These are phyloP conservation scores for Sebastes itinus DNA, from an alignment of 2,797 vertebrate species.

Conservation along the genomic window DNA sequence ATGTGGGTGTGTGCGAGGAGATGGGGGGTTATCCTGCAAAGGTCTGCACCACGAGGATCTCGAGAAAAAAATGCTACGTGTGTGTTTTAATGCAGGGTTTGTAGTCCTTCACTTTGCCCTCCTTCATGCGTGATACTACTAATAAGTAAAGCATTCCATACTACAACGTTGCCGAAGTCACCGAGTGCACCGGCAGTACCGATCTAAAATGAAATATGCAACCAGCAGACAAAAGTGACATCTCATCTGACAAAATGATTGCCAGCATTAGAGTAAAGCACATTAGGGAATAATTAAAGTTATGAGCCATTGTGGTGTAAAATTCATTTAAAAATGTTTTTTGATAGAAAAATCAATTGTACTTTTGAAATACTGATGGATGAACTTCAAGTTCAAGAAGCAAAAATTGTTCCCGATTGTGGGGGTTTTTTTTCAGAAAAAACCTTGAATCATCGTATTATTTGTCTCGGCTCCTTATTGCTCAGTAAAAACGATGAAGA, in stretches of 20 bases:
- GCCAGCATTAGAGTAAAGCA: conserved; percentile 21
- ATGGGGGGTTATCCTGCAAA: conserved; percentile 41
- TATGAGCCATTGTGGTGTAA: conserved; percentile 4
- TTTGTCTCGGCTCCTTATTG: not conserved
- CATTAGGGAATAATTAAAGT: conserved; percentile 31
- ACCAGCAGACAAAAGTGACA: not conserved
- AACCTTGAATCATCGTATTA: conserved; percentile 5
- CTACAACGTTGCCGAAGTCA: not conserved
- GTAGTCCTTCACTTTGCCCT: not conserved
- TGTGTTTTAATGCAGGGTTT: conserved; percentile 4
- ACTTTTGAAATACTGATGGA: conserved; percentile 12
- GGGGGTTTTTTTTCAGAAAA: not conserved
- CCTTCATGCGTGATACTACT: not conserved
- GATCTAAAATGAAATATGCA: conserved; percentile 20
- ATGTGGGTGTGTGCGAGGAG: conserved; percentile 3
- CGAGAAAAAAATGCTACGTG: not conserved
- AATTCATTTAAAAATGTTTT: not conserved
- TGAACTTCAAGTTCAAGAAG: not conserved
- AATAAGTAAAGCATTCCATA: conserved; percentile 2
- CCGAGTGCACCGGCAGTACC: not conserved
- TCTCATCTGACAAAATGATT: conserved; percentile 41
- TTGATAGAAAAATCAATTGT: not conserved
- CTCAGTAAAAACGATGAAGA: not conserved
- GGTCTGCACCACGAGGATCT: conserved; percentile 32
- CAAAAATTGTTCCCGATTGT: not conserved